Evolutionary conservation across 2,888 invertebrate genomes (phyloP), one percentile per base, ranked within the genome.

Genomic region (Stratiomys singularior): DNA sequence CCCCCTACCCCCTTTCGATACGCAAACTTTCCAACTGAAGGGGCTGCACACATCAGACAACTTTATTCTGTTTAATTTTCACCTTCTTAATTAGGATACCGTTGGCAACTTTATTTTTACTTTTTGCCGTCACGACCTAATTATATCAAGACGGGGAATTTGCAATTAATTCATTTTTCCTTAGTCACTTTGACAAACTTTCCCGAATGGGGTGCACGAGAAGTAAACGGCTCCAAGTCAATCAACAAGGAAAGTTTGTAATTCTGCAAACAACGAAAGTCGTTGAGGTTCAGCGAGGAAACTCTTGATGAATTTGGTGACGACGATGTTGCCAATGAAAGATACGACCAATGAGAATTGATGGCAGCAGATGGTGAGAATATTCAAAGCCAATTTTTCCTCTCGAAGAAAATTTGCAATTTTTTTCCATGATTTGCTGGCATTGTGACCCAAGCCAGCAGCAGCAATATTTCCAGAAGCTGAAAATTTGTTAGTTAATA

Each of bases 291-390:
- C 52, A 52, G 52, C 4, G 18, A 13, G 52, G 18, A 52, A 18
- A 18, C 15, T 1, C 52, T 18, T 37, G 37, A 18, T 15, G 18
- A 52, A 18, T 7, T 5, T 52, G 52, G 15, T 9, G 37, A 18
- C 18, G 18, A 52, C 4, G 52, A 18, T 52, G 52, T 13, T 9
- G 37, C 37, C 37, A 37, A 37, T 37, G 37, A 37, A 66, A 66
- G 30, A 66, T 66, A 66, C 30, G 28, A n/a, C 37, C 27, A 66
- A 66, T 66, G 37, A 37, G 21, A 18, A 44, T 15, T 66, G 66
- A 30, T 66, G 66, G 66, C 4, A 37, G 37, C 66, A 66, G 66
- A 66, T 66, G 66, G 23, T 18, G 66, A 37, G n/a, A 66, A 66
- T 37, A 66, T 66, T 18, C 37, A n/a, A 21, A 66, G 66, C 30